Evolutionary conservation across 2,888 invertebrate species (phyloP).

Genomic region (Caenorhabditis parvicauda): DNA sequence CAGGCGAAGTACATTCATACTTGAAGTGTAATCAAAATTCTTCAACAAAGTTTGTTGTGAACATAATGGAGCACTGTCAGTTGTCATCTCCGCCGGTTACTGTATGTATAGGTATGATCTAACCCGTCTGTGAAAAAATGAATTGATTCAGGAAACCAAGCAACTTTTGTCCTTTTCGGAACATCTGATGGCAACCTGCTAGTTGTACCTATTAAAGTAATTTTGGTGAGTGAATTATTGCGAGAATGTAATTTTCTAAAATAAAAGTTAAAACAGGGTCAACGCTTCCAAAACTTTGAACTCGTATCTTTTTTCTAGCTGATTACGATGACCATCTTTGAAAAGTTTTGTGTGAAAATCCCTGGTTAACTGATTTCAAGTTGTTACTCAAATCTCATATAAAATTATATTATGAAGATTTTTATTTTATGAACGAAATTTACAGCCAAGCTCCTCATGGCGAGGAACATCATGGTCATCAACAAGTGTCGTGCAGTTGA

Average conservation of each 20-base stretch:
- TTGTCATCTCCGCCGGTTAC: conserved; percentile 14
- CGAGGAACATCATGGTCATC: conserved; percentile 25
- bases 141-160: conserved; percentile 26
- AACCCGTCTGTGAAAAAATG: neutral
- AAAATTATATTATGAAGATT: neutral
- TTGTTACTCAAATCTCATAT: conserved; percentile 2
- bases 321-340: conserved; percentile 1
- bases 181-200: conserved; percentile 45
- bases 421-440: conserved; percentile 23
- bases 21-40: conserved; percentile 29
- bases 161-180: conserved; percentile 44
- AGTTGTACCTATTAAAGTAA: conserved; percentile 39
- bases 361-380: conserved; percentile 8
- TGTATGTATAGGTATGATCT: conserved; percentile 20
- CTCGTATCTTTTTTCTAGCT: neutral
- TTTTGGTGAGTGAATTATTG: conserved; percentile 29
- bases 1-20: conserved; percentile 37
- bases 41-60: conserved; percentile 27
- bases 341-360: conserved; percentile 3
- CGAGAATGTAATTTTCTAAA: neutral
- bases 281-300: neutral
- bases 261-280: neutral
- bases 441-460: conserved; percentile 22
- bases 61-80: conserved; percentile 14
- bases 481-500: conserved; percentile 22